Evolutionary conservation across 2,113 vertebrate genomes (phyloP).

Genomic region (Triplophysa tibetana): DNA sequence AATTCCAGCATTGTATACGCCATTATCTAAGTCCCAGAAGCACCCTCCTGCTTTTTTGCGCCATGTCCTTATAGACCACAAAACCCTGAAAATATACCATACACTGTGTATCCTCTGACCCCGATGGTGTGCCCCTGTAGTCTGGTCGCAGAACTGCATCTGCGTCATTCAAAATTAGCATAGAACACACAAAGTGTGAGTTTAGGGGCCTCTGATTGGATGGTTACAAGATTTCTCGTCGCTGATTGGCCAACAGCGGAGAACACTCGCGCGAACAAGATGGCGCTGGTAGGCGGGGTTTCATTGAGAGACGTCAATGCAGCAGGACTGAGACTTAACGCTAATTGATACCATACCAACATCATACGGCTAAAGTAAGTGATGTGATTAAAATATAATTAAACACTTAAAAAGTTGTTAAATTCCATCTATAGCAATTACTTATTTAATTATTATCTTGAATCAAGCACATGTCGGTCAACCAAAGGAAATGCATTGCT

Average conservation of each 20-base stretch:
- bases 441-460: no score
- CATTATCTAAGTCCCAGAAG: conserved; percentile 14
- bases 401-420: no score
- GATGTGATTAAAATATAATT: not conserved
- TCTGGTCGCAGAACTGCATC: not conserved
- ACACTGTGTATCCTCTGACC: not conserved
- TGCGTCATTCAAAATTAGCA: not conserved
- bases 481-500: not conserved
- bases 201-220: conserved; percentile 36
- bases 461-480: not conserved
- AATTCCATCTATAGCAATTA: no score
- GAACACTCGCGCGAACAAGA: not conserved
- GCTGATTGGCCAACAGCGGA: not conserved
- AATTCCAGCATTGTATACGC: conserved; percentile 25
- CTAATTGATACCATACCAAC: no score
- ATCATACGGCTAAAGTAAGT: not conserved
- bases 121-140: not conserved
- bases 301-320: not conserved
- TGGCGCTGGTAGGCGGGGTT: not conserved
- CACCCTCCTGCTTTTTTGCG: not conserved
- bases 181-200: not conserved
- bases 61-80: conserved; percentile 31
- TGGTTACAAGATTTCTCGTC: not conserved
- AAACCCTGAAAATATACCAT: conserved; percentile 7
- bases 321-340: not conserved